A percentile compares a stretch with the other conserved stretches of the same genome.
phyloP scores from a whole-genome alignment of 2,797 vertebrate genomes.

The Brachyrhaphis roseni region DNA sequence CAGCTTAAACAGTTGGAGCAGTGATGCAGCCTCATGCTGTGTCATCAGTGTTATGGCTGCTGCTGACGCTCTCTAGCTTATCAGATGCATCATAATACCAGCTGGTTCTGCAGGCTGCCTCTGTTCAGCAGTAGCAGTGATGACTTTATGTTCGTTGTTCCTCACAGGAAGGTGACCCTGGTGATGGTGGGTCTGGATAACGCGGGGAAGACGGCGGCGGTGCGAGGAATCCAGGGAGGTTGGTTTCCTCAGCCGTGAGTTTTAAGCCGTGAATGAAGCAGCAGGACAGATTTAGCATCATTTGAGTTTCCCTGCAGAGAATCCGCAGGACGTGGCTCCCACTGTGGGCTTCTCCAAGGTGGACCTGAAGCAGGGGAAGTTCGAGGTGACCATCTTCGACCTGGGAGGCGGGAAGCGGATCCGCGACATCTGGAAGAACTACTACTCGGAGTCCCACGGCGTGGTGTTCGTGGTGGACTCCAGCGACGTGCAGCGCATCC shows the following conservation, averaged over 20 bases:
- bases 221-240: slow-evolving; percentile 86
- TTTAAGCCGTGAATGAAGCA: not conserved
- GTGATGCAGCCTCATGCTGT: not conserved
- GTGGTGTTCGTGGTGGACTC: slow-evolving; percentile 90
- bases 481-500: slow-evolving; percentile 82
- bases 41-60: not conserved
- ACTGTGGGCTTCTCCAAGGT: slow-evolving; percentile 83
- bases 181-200: slow-evolving; percentile 88
- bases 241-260: not conserved
- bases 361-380: slow-evolving; percentile 86
- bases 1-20: not conserved
- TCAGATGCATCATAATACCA: slow-evolving; percentile 47
- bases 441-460: slow-evolving; percentile 85
- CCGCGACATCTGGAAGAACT: slow-evolving; percentile 86
- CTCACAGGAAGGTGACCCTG: slow-evolving; percentile 85
- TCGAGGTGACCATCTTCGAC: slow-evolving; percentile 88
- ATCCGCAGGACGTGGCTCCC: slow-evolving; percentile 79
- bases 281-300: not conserved
- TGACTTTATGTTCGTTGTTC: slow-evolving; percentile 11
- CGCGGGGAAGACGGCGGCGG: slow-evolving; percentile 86
- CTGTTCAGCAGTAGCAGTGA: not conserved
- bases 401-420: slow-evolving; percentile 83
- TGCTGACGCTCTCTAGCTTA: slow-evolving; percentile 30
- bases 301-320: slow-evolving; percentile 50
- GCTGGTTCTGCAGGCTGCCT: not conserved